Percentiles rank a stretch among this genome's conserved stretches.
Conservation (phyloP, 92 coral and sea anemone species). For the Zoanthus solanderi region DNA sequence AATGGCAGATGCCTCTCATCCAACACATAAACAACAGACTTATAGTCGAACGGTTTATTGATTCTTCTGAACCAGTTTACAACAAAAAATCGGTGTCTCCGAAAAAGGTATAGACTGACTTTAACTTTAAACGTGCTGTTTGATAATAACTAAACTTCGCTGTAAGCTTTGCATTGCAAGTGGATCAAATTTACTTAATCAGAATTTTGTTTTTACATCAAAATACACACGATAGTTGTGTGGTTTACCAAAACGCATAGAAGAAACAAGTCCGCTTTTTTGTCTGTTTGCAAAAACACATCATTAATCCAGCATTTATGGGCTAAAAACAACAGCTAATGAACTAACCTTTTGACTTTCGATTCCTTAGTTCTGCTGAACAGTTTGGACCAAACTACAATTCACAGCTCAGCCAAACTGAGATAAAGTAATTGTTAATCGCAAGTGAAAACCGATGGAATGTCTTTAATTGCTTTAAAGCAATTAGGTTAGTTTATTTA, state of each 20-base stretch:
- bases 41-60: no score
- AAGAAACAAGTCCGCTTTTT: neutral
- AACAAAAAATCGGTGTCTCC: neutral
- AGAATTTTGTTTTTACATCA: neutral
- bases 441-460: slow-evolving; percentile 11
- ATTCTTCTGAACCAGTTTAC: neutral
- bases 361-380: neutral
- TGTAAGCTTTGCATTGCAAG: neutral
- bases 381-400: neutral
- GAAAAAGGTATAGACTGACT: neutral
- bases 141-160: neutral
- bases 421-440: neutral
- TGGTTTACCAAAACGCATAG: neutral
- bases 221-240: neutral
- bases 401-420: neutral
- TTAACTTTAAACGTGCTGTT: neutral
- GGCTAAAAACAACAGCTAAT: neutral
- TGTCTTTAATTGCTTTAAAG: slow-evolving; percentile 30
- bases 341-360: neutral
- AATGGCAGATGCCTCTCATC: no score
- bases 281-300: neutral
- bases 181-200: neutral
- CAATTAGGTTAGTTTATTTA: slow-evolving; percentile 27
- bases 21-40: no score
- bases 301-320: neutral